These are phyloP conservation scores for Amphipoea oculea DNA, from an alignment of 2,888 invertebrate genomes.

Conservation along the genomic window DNA sequence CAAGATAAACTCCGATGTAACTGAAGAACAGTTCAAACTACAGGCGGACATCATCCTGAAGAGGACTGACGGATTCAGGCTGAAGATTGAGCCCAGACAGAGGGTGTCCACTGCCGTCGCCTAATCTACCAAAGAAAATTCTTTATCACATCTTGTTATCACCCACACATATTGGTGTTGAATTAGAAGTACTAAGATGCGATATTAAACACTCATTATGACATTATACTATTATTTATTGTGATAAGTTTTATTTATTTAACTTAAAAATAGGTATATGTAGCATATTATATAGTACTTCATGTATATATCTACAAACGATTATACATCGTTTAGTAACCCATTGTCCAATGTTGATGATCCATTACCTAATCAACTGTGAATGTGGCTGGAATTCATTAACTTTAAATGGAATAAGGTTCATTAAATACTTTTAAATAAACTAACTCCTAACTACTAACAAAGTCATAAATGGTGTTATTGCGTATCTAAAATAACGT, in stretches of 20 bases:
- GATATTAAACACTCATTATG: slow-evolving; percentile 31
- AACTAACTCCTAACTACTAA: slow-evolving; percentile 1
- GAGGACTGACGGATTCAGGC: slow-evolving; percentile 93
- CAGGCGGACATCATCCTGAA: slow-evolving; percentile 94
- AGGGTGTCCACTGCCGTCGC: slow-evolving; percentile 67
- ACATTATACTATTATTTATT: slow-evolving; percentile 39
- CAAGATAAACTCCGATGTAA: slow-evolving; percentile 91
- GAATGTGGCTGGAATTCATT: neutral
- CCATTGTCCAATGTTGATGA: neutral
- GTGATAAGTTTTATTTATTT: slow-evolving; percentile 39
- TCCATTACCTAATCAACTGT: neutral
- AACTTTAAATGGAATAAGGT: slow-evolving; percentile 11
- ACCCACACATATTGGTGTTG: slow-evolving; percentile 20
- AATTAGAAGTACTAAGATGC: slow-evolving; percentile 23
- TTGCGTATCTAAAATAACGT: neutral
- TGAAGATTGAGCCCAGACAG: slow-evolving; percentile 92
- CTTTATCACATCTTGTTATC: slow-evolving; percentile 17
- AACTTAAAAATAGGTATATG: too few relatives aligned
- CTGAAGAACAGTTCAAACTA: slow-evolving; percentile 92
- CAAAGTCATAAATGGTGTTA: slow-evolving; percentile 11
- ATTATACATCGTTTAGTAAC: neutral
- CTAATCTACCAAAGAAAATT: slow-evolving; percentile 41
- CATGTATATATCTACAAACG: slow-evolving; percentile 6
- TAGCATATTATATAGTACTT: too few relatives aligned
- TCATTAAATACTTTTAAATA: neutral